A percentile compares a stretch with the other conserved stretches of the same genome.
These are phyloP conservation scores for Trissolcus japonicus DNA, from an alignment of 2,888 invertebrate genomes.

Conservation along the genomic window DNA sequence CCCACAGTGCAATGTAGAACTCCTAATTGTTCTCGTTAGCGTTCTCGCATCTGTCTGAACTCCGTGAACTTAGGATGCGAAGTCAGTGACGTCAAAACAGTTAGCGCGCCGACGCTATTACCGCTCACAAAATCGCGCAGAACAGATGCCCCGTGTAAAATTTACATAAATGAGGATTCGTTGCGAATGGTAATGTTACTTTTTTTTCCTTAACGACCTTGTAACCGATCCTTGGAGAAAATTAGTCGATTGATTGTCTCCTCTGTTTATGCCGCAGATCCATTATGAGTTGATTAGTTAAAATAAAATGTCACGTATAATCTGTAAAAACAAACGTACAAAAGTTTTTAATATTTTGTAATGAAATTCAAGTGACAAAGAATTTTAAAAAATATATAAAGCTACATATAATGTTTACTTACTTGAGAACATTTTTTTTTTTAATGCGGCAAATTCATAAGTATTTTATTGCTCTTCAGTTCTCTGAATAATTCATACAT, in stretches of 20 bases:
- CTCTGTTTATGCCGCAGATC: no score
- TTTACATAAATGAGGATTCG: constrained; percentile 70
- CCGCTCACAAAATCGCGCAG: constrained; percentile 51
- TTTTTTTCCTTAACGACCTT: constrained; percentile 58
- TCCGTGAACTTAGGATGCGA: constrained; percentile 69
- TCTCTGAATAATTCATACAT: no score
- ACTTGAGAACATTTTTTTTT: no score
- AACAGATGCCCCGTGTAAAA: constrained; percentile 68
- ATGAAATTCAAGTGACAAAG: no score
- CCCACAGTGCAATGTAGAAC: constrained; percentile 73
- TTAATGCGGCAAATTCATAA: no score
- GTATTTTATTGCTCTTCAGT: no score
- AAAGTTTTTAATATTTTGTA: no score
- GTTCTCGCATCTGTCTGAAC: constrained; percentile 75
- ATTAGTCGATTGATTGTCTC: constrained; percentile 1
- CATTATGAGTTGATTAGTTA: no score
- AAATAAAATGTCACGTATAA: neutral
- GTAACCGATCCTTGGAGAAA: constrained; percentile 43
- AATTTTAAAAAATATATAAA: no score
- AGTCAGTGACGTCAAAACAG: constrained; percentile 58
- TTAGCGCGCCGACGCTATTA: constrained; percentile 45
- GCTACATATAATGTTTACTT: no score
- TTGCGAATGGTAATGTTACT: constrained; percentile 66
- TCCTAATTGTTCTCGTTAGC: constrained; percentile 76
- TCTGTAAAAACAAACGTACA: neutral